Conservation (phyloP, 2,888 invertebrate genomes). For the Lysandra coridon region DNA sequence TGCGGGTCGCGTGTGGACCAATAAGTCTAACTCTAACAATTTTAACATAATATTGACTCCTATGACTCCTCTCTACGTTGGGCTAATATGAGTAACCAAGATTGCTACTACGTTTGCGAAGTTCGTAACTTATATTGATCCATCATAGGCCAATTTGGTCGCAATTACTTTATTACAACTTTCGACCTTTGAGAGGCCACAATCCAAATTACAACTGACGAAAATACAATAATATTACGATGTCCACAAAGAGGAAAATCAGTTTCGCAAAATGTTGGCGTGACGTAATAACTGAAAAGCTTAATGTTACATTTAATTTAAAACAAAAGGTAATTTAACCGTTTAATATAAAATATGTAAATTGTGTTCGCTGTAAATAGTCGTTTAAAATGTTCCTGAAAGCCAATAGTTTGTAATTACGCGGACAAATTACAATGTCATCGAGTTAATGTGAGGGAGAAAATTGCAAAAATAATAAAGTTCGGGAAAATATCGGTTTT, state of each 20-base stretch:
- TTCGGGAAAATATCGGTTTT: slow-evolving; percentile 18
- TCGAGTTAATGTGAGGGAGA: slow-evolving; percentile 9
- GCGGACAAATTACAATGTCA: slow-evolving; percentile 9
- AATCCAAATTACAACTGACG: too few relatives aligned
- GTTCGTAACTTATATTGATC: too few relatives aligned
- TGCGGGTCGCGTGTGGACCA: too few relatives aligned
- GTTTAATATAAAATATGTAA: background rate
- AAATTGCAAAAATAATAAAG: slow-evolving; percentile 24
- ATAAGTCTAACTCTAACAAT: too few relatives aligned
- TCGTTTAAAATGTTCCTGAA: slow-evolving; percentile 23
- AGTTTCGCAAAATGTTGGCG: background rate
- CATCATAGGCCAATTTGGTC: too few relatives aligned
- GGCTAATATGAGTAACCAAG: too few relatives aligned
- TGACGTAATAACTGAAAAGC: background rate
- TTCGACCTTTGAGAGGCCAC: too few relatives aligned
- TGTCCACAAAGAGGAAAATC: background rate
- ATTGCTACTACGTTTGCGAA: too few relatives aligned
- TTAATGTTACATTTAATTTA: background rate
- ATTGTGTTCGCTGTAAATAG: background rate
- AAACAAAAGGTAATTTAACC: background rate
- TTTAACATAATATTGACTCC: too few relatives aligned
- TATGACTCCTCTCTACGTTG: too few relatives aligned
- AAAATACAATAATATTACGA: background rate
- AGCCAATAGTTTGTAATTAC: slow-evolving; percentile 31
- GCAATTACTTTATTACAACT: too few relatives aligned